Base-by-base conservation (phyloP, 1,140 invertebrate species). In the Musca domestica region DNA sequence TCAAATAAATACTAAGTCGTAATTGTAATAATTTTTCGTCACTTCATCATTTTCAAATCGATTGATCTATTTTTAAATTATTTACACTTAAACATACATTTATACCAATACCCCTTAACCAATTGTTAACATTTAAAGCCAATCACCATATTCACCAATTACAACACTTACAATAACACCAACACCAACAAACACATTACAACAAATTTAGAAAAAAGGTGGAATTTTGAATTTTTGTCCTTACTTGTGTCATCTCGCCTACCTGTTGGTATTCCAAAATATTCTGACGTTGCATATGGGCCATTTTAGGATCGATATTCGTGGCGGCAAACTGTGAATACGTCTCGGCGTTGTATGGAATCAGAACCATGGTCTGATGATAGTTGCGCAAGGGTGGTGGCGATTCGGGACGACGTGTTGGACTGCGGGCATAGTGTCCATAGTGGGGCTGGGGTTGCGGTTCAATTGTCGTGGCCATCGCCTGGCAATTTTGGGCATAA, bases 291-390 rank as follows among this genome's bases (percentile, higher is more conserved):
- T 78, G 77, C 25, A 80, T 73, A 27, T 78, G 78, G 1, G 76
- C 74, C 64, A 78, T 64, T 68, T 81, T 77, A 23, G 74, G 76
- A 67, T 81, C 77, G 20, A 75, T 74, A 41, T 75, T 77, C 67
- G 71, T 77, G 58, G 75, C 77, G 70, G 79, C 81, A 66, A 81
- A 80, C 71, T 82, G 74, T 51, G 77, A 82, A 70, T 80, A 81
- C 30, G 76, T 76, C 70, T 82, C 77, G 30, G 81, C 86, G 71
- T 87, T 90, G 75, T 91, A 92, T 1, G 90, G 90, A 30, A 92
- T 89, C 61, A 91, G 86, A n/a, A 89, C 88, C 84, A 92, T 89
- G 0, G 90, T 90, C 70, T 89, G 87, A 67, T 89, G 88, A 72
- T 88, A 87, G 69, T 83, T 87, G 25, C 87, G 83, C 15, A 88